Evolutionary conservation across 2,113 vertebrate species (phyloP), one percentile per base, ranked within the genome.

Genomic region (Mesembrinibis cayennensis): DNA sequence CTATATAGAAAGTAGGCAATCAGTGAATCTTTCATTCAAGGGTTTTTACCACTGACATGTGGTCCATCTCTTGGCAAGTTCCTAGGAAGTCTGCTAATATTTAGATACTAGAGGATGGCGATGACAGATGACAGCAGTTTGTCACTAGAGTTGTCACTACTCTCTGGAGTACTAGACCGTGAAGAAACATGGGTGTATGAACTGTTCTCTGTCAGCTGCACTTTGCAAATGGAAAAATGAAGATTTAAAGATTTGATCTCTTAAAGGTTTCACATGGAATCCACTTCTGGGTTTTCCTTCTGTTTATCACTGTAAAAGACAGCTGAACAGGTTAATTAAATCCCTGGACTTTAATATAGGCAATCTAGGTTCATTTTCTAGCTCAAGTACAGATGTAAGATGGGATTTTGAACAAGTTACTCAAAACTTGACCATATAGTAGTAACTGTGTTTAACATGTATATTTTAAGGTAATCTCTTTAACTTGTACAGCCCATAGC

Each of bases 51-150:
- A 3, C 53, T 90, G 84, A 72, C 0, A 1, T 55, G 18, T 76
- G 25, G 47, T 40, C 55, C 47, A 63, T 86, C 47, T 92, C 74
- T 82, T 94, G 72, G 40, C 44, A 81, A 59, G 30, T 62, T 90
- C 34, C 58, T 73, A 12, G 71, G 82, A 79, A 32, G 30, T 66
- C 88, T 90, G 55, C 22, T 95, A 93, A 73, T 86, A 87, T 73
- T 89, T 96, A 91, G 49, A 36, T 70, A 34, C 36, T 52, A 63
- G 45, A 83, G 38, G 50, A 22, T 66, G 36, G 76, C 1, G 58
- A 82, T 69, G 84, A 93, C 66, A 90, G 79, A 84, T 49, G 87
- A 88, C 79, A 89, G 50, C 59, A 83, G 16, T 86, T 92, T 94
- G 62, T 94, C 85, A 58, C 82, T 80, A 34, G 29, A 77, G 76